phyloP scores from a whole-genome alignment of 2,113 vertebrate genomes.

The Onychorhynchus coronatus region DNA sequence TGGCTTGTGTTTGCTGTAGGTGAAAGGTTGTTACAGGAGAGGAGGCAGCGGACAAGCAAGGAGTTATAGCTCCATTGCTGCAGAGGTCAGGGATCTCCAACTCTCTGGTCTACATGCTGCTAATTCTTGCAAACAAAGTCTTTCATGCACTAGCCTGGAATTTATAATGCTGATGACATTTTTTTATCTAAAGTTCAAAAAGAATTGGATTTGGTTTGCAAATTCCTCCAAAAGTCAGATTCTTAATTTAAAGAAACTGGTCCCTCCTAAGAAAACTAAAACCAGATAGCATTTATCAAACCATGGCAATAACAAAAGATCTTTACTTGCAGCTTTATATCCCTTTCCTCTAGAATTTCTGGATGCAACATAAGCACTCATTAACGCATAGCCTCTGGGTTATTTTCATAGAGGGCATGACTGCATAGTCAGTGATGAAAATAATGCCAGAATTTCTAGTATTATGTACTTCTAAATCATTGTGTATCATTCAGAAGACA shows the following conservation, averaged over 20 bases:
- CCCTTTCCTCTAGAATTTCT: background rate
- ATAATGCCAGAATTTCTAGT: background rate
- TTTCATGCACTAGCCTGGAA: background rate
- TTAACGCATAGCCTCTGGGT: background rate
- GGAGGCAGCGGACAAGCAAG: background rate
- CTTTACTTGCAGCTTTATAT: background rate
- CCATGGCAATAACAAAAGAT: background rate
- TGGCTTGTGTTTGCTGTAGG: background rate
- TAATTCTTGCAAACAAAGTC: background rate
- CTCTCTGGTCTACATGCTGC: background rate
- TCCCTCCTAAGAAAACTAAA: background rate
- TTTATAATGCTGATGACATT: background rate
- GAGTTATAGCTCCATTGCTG: background rate
- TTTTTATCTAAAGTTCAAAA: background rate
- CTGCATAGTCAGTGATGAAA: background rate
- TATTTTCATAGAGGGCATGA: conserved; percentile 15
- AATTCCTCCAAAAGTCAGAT: background rate
- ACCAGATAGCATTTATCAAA: background rate
- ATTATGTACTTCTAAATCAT: background rate
- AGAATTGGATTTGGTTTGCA: background rate
- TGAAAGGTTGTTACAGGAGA: background rate
- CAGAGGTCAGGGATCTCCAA: background rate
- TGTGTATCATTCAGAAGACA: background rate
- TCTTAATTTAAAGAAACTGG: background rate
- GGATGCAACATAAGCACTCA: background rate